Conservation (phyloP, 2,113 vertebrate species). For the Brachyistius frenatus region DNA sequence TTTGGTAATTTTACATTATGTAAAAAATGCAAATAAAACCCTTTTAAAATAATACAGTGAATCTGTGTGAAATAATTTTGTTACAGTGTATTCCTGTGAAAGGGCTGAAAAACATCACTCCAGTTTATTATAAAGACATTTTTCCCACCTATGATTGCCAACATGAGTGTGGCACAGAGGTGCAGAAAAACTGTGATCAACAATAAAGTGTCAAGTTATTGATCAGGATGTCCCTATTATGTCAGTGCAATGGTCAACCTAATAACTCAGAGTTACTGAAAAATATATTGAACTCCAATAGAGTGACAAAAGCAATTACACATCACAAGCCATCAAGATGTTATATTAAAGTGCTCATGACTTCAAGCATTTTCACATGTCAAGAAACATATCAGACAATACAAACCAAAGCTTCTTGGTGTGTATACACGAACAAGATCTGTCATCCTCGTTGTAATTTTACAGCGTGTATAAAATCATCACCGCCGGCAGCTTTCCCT, state of each 20-base stretch:
- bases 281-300: slow-evolving; percentile 80
- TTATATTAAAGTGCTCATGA: slow-evolving; percentile 7
- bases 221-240: slow-evolving; percentile 76
- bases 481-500: slow-evolving; percentile 62
- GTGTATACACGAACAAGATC: neutral
- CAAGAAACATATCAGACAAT: neutral
- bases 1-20: too few species aligned
- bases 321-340: slow-evolving; percentile 1
- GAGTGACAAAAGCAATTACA: slow-evolving; percentile 47
- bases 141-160: neutral
- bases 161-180: slow-evolving; percentile 5
- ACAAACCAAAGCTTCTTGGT: slow-evolving; percentile 10
- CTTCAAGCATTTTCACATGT: neutral
- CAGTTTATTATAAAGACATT: neutral
- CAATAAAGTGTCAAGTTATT: slow-evolving; percentile 61
- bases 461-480: slow-evolving; percentile 21
- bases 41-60: too few species aligned
- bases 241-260: slow-evolving; percentile 71
- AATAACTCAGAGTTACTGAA: slow-evolving; percentile 74
- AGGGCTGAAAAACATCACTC: neutral
- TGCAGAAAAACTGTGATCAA: slow-evolving; percentile 14
- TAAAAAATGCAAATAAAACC: too few species aligned
- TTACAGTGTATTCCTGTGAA: neutral
- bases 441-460: neutral
- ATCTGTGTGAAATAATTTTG: too few species aligned